Percentiles rank a stretch among this genome's conserved stretches.
These are phyloP conservation scores for Plodia interpunctella DNA, from an alignment of 1,140 invertebrate genomes.

Conservation along the genomic window DNA sequence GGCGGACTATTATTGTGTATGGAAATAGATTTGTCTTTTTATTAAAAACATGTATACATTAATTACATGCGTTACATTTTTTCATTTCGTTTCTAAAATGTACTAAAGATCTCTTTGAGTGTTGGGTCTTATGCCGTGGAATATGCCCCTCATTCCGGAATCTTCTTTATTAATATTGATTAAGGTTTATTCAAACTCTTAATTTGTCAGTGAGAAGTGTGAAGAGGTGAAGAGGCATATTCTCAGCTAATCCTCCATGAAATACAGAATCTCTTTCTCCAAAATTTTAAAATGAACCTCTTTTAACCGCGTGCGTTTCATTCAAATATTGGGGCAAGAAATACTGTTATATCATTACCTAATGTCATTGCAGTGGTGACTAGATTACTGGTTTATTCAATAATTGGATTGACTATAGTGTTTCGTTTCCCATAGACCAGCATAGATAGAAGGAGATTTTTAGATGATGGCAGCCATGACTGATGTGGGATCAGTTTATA, in stretches of 20 bases:
- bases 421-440: too few species aligned
- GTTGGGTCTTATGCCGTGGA: constrained; percentile 3
- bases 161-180: too few species aligned
- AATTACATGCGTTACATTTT: too few species aligned
- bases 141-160: background rate
- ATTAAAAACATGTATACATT: too few species aligned
- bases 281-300: too few species aligned
- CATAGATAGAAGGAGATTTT: background rate
- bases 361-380: background rate
- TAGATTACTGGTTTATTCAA: too few species aligned
- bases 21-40: too few species aligned
- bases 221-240: background rate
- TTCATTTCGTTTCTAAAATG: too few species aligned
- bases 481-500: constrained; percentile 54
- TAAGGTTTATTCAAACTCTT: too few species aligned
- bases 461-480: background rate
- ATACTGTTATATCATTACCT: background rate
- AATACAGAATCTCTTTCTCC: too few species aligned
- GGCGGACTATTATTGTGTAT: too few species aligned
- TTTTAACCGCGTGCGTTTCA: background rate
- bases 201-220: background rate
- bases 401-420: background rate
- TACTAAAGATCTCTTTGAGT: background rate
- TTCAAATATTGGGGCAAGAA: background rate
- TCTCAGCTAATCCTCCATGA: background rate